phyloP scores from a whole-genome alignment of 2,888 invertebrate species.

The Cataglyphis altisquamis region DNA sequence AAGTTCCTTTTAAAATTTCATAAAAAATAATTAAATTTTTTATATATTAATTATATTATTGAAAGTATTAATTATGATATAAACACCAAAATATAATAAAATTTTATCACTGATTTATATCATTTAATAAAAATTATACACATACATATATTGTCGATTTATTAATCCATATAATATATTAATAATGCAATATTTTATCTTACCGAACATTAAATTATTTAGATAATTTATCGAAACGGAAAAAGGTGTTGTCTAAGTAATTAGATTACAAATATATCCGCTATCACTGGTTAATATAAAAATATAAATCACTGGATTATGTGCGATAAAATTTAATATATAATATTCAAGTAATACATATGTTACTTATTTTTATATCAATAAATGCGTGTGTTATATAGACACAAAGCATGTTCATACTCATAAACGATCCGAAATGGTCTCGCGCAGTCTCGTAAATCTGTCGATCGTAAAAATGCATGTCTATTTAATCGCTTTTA shows the following conservation, averaged over 20 bases:
- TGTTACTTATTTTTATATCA: neutral
- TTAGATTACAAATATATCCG: conserved; percentile 6
- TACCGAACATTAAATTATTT: neutral
- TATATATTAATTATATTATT: no score
- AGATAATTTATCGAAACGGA: neutral
- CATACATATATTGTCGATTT: neutral
- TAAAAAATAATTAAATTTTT: neutral
- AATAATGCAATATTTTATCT: neutral
- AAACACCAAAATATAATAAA: neutral
- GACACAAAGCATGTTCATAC: neutral
- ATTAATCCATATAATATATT: neutral
- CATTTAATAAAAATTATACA: neutral
- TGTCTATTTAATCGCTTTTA: conserved; percentile 10
- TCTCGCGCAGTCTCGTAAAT: neutral
- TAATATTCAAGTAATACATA: neutral
- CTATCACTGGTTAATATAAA: neutral
- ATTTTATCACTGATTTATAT: neutral
- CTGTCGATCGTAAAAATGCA: neutral
- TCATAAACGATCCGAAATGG: neutral
- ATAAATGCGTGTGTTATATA: neutral
- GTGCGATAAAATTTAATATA: neutral
- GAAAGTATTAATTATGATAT: neutral
- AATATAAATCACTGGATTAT: neutral
- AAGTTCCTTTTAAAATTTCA: neutral
- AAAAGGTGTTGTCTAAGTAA: no score